Percentiles rank a stretch among this genome's conserved stretches.
Evolutionary conservation across 2,888 invertebrate genomes (phyloP).

Genomic region (Trissoscelio sp.): DNA sequence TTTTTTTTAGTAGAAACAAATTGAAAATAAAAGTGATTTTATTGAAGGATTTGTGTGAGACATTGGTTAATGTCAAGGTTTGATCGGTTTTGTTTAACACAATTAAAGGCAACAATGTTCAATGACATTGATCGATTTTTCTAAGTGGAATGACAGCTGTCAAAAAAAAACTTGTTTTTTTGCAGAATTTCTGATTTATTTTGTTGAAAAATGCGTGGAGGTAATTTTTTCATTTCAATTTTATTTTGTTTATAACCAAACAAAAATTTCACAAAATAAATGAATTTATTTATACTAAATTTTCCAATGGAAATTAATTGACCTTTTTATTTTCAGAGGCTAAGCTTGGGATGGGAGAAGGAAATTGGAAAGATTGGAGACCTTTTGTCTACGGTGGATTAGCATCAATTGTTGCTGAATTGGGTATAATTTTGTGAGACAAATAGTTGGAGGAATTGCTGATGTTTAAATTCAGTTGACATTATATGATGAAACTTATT

Average conservation of each 20-base stretch:
- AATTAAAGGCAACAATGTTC: background rate
- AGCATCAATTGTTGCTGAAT: conserved; percentile 96
- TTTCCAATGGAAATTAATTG: no score
- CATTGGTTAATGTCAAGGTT: conserved; percentile 35
- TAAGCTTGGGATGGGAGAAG: conserved; percentile 87
- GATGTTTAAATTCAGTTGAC: no score
- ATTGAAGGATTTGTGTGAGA: background rate
- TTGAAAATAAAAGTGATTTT: no score
- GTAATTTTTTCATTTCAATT: no score
- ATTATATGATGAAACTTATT: no score
- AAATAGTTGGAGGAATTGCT: no score
- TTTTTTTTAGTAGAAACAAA: no score
- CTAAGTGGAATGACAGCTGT: background rate
- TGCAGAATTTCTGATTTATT: background rate
- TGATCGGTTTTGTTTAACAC: conserved; percentile 1
- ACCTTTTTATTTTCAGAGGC: conserved; percentile 30
- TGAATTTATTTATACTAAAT: no score
- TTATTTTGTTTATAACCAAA: no score
- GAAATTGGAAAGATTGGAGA: conserved; percentile 95
- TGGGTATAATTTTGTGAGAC: conserved; percentile 86
- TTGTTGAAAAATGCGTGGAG: background rate
- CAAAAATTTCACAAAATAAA: no score
- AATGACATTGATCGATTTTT: background rate
- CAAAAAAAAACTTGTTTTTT: no score
- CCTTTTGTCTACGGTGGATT: conserved; percentile 97